Conservation (phyloP, 2,888 invertebrate species). For the Bellardia bayeri region DNA sequence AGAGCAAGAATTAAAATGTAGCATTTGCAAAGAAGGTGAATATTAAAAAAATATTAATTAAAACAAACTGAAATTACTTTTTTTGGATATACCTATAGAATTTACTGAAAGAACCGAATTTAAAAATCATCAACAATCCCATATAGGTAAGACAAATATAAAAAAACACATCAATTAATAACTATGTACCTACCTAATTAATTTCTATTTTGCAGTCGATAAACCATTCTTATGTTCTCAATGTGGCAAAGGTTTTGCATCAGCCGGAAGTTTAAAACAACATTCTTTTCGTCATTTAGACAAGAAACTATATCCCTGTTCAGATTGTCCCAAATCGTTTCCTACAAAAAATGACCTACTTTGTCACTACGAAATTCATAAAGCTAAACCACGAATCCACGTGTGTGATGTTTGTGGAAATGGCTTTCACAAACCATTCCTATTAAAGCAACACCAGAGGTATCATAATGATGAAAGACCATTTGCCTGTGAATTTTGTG, state of each 20-base stretch:
- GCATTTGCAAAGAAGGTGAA: slow-evolving; percentile 53
- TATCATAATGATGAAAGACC: slow-evolving; percentile 62
- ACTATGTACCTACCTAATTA: background rate
- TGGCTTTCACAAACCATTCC: slow-evolving; percentile 57
- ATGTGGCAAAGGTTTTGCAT: slow-evolving; percentile 66
- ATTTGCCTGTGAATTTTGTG: slow-evolving; percentile 64
- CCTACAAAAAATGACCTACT: slow-evolving; percentile 54
- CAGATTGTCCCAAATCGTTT: slow-evolving; percentile 66
- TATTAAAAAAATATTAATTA: background rate
- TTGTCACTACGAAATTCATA: slow-evolving; percentile 57
- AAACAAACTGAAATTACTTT: background rate
- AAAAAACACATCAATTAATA: background rate
- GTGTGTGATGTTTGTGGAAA: slow-evolving; percentile 65
- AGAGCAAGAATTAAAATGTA: slow-evolving; percentile 52
- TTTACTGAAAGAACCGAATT: slow-evolving; percentile 9
- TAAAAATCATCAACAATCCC: slow-evolving; percentile 42
- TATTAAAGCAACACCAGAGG: slow-evolving; percentile 64
- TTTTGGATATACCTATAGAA: background rate
- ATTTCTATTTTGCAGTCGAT: slow-evolving; percentile 29
- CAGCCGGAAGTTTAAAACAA: slow-evolving; percentile 59
- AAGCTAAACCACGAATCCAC: slow-evolving; percentile 56
- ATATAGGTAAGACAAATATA: slow-evolving; percentile 18
- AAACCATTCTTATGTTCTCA: slow-evolving; percentile 58
- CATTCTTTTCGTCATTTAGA: slow-evolving; percentile 61
- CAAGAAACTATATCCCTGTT: slow-evolving; percentile 51